A percentile compares a stretch with the other conserved stretches of the same genome.
Evolutionary conservation across 2,797 vertebrate genomes (phyloP).

Genomic region (Gila robusta): DNA sequence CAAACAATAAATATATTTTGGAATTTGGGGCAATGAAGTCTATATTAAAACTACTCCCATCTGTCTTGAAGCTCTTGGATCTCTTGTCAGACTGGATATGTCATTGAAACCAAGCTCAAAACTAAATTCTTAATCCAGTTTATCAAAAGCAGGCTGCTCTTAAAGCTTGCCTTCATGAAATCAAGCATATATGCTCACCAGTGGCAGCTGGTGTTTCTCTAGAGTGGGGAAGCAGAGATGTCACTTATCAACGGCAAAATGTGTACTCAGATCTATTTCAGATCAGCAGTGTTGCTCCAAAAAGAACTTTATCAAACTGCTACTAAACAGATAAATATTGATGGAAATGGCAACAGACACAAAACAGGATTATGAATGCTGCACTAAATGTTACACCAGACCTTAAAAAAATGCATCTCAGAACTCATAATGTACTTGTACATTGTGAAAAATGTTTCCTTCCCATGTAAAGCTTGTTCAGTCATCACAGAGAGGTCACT

Average conservation of each 20-base stretch:
- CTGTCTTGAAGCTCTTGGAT: conserved; percentile 6
- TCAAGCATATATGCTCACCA: conserved; percentile 28
- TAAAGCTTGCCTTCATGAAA: conserved; percentile 14
- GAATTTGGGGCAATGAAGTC: conserved; percentile 5
- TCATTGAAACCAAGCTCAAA: conserved; percentile 20
- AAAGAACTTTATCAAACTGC: background rate
- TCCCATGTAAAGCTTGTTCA: background rate
- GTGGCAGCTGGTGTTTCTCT: conserved; percentile 19
- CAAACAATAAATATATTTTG: conserved; percentile 14
- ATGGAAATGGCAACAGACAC: conserved; percentile 4
- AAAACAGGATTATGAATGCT: background rate
- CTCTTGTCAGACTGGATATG: conserved; percentile 9
- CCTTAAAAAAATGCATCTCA: background rate
- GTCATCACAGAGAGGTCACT: background rate
- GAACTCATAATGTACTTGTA: background rate
- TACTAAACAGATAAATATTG: background rate
- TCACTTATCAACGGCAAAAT: conserved; percentile 10
- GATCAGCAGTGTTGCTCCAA: conserved; percentile 6
- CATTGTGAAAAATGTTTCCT: background rate
- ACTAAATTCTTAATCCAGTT: conserved; percentile 21
- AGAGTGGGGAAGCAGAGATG: conserved; percentile 10
- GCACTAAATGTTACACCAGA: background rate
- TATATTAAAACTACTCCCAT: conserved; percentile 22
- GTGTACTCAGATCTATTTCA: conserved; percentile 13
- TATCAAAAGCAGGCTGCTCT: conserved; percentile 32